These are phyloP conservation scores for Vanessa cardui DNA, from an alignment of 2,888 invertebrate species.

Conservation along the genomic window DNA sequence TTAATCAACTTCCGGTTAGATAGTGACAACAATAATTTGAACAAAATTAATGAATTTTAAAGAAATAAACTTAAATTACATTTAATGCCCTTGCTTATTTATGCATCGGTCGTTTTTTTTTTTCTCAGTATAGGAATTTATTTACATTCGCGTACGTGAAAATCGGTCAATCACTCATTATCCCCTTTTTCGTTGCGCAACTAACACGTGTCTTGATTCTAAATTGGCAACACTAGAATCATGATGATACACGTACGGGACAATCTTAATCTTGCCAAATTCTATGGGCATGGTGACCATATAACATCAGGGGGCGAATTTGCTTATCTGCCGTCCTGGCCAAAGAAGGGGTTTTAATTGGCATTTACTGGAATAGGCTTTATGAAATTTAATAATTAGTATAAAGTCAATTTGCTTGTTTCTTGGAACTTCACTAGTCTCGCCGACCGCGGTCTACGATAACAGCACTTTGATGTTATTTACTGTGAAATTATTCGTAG, in stretches of 20 bases:
- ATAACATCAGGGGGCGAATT: too few species aligned
- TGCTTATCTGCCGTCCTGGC: too few species aligned
- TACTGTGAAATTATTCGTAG: neutral
- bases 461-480: neutral
- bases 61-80: too few species aligned
- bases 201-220: conserved; percentile 10
- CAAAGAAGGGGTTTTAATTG: too few species aligned
- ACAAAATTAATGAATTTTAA: too few species aligned
- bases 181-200: conserved; percentile 42
- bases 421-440: neutral
- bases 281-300: neutral
- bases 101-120: neutral
- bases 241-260: neutral
- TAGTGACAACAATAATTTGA: too few species aligned
- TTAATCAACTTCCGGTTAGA: too few species aligned
- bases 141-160: conserved; percentile 40
- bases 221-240: conserved; percentile 13
- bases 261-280: too few species aligned
- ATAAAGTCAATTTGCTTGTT: neutral
- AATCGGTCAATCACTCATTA: conserved; percentile 49
- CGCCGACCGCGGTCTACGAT: neutral
- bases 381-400: too few species aligned
- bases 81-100: neutral
- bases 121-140: conserved; percentile 26
- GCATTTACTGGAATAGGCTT: too few species aligned